phyloP scores from a whole-genome alignment of 2,113 vertebrate species.

The Chamaea fasciata region DNA sequence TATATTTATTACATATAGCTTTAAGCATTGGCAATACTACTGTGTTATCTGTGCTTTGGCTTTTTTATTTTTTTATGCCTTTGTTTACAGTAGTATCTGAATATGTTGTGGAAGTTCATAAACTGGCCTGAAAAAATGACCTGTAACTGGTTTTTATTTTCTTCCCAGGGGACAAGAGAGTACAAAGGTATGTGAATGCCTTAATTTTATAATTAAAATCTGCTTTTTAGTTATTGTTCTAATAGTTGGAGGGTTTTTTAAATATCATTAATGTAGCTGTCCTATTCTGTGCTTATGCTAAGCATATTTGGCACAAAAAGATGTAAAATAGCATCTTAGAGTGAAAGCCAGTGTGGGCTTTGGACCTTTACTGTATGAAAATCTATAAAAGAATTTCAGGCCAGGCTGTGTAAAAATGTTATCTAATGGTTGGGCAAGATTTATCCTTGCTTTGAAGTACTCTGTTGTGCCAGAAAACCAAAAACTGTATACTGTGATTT shows the following conservation, averaged over 20 bases:
- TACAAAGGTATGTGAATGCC: not conserved
- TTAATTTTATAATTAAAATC: not conserved
- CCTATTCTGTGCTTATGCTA: not conserved
- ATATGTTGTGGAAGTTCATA: not conserved
- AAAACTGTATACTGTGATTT: not conserved
- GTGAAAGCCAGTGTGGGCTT: not conserved
- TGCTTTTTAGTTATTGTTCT: not conserved
- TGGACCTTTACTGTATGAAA: not conserved
- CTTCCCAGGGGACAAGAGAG: not conserved
- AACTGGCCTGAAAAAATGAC: not conserved
- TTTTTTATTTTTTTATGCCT: not conserved
- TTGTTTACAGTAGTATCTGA: not conserved
- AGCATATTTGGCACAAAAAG: not conserved
- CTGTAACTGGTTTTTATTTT: not conserved
- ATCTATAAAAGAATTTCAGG: not conserved
- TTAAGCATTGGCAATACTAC: not conserved
- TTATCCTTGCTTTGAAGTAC: not conserved
- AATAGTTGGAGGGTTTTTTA: not conserved
- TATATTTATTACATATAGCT: not conserved
- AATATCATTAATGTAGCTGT: not conserved
- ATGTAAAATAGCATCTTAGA: not conserved
- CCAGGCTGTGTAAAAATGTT: not conserved
- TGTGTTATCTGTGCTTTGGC: not conserved
- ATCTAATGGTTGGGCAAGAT: not conserved
- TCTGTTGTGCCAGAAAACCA: not conserved